A percentile compares a stretch with the other conserved stretches of the same genome.
These are phyloP conservation scores for Trileptium ribeirensis DNA, from an alignment of 2,888 invertebrate genomes.

Conservation along the genomic window DNA sequence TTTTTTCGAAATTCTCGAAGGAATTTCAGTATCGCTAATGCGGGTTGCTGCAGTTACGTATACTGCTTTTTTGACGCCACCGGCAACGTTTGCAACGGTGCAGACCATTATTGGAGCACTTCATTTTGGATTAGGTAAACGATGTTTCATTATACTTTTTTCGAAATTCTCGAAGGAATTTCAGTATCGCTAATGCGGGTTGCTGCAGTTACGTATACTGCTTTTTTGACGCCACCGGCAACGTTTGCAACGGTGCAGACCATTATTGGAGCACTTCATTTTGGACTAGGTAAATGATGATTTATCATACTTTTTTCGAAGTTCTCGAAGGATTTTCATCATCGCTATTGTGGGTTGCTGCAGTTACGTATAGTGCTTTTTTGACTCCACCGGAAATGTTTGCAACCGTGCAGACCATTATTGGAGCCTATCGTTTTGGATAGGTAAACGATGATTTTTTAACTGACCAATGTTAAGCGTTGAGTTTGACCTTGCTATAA, in stretches of 20 bases:
- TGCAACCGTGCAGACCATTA: constrained; percentile 14
- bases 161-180: constrained; percentile 56
- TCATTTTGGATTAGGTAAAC: constrained; percentile 15
- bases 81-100: constrained; percentile 9
- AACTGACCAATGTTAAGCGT: no score
- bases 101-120: constrained; percentile 16
- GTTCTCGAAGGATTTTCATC: constrained; percentile 44
- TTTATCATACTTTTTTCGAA: no score
- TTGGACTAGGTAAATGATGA: constrained; percentile 15
- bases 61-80: constrained; percentile 4
- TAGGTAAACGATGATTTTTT: no score
- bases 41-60: constrained; percentile 12
- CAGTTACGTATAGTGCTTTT: constrained; percentile 9
- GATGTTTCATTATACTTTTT: no score
- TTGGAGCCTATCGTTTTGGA: constrained; percentile 10
- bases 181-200: constrained; percentile 6
- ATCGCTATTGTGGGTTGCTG: constrained; percentile 10
- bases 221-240: not conserved
- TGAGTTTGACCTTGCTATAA: no score
- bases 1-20: constrained; percentile 56
- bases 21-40: not conserved
- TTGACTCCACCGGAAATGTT: constrained; percentile 11
- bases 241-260: constrained; percentile 15
- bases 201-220: constrained; percentile 10
- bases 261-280: constrained; percentile 15